phyloP scores from a whole-genome alignment of 2,113 vertebrate species.

The Pterocles burchelli region DNA sequence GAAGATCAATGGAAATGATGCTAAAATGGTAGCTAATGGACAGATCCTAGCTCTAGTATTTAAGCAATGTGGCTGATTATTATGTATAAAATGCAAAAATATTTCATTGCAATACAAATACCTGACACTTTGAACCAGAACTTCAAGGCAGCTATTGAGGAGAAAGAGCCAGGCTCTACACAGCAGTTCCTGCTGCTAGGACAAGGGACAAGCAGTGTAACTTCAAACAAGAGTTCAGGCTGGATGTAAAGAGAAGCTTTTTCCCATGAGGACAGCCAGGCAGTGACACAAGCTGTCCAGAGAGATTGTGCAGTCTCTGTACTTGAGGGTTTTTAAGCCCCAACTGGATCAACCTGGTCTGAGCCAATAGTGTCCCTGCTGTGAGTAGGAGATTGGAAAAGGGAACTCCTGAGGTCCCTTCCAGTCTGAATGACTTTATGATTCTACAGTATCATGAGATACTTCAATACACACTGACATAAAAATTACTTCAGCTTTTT shows the following conservation, averaged over 20 bases:
- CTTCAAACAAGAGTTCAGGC: neutral
- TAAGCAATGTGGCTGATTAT: neutral
- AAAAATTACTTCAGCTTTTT: neutral
- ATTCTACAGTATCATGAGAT: neutral
- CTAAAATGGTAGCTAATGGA: neutral
- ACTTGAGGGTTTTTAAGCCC: neutral
- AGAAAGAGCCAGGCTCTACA: neutral
- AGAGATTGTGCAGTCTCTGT: neutral
- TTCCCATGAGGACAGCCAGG: neutral
- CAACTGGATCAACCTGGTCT: neutral
- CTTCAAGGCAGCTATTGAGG: neutral
- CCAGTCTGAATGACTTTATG: neutral
- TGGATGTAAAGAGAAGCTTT: neutral
- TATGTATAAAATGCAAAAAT: neutral
- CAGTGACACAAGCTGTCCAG: neutral
- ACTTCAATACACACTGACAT: neutral
- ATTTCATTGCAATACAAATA: neutral
- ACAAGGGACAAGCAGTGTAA: rapidly evolving
- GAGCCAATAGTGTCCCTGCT: neutral
- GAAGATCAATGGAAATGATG: neutral
- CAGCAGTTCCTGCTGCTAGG: rapidly evolving
- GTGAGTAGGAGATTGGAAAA: neutral
- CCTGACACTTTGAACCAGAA: neutral
- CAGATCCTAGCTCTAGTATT: neutral
- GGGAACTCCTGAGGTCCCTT: neutral